phyloP scores from a whole-genome alignment of 2,113 vertebrate species.

The Urocynchramus pylzowi region DNA sequence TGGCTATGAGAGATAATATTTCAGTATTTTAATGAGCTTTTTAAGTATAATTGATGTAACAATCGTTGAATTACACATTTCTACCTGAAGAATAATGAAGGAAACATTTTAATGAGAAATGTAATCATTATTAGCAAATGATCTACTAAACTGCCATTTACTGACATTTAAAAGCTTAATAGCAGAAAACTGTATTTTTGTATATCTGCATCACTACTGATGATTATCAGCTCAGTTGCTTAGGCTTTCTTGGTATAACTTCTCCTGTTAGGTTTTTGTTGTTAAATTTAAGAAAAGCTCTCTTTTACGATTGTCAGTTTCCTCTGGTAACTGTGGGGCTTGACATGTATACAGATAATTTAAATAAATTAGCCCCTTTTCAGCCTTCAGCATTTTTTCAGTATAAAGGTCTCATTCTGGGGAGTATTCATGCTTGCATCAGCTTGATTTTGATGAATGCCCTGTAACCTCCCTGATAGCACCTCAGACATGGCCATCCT shows the following conservation, averaged over 20 bases:
- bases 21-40: conserved; percentile 84
- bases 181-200: conserved; percentile 68
- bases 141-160: conserved; percentile 80
- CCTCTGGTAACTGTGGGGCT: conserved; percentile 64
- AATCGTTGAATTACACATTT: conserved; percentile 82
- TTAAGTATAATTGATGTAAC: conserved; percentile 86
- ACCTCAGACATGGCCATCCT: conserved; percentile 47
- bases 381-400: conserved; percentile 74
- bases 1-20: conserved; percentile 82
- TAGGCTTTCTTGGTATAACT: conserved; percentile 40
- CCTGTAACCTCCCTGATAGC: conserved; percentile 62
- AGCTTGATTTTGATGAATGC: conserved; percentile 76
- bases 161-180: conserved; percentile 80
- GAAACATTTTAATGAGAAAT: conserved; percentile 85
- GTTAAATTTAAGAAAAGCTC: conserved; percentile 66
- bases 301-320: conserved; percentile 63
- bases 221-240: conserved; percentile 35
- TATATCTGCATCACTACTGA: conserved; percentile 52
- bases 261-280: conserved; percentile 56
- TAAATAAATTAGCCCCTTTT: conserved; percentile 76
- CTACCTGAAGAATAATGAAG: conserved; percentile 85
- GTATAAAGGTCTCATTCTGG: conserved; percentile 66
- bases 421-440: conserved; percentile 69
- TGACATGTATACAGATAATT: conserved; percentile 74
- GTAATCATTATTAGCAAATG: conserved; percentile 85